Conservation (phyloP, 2,797 vertebrate genomes). For the Rostrhamus sociabilis region DNA sequence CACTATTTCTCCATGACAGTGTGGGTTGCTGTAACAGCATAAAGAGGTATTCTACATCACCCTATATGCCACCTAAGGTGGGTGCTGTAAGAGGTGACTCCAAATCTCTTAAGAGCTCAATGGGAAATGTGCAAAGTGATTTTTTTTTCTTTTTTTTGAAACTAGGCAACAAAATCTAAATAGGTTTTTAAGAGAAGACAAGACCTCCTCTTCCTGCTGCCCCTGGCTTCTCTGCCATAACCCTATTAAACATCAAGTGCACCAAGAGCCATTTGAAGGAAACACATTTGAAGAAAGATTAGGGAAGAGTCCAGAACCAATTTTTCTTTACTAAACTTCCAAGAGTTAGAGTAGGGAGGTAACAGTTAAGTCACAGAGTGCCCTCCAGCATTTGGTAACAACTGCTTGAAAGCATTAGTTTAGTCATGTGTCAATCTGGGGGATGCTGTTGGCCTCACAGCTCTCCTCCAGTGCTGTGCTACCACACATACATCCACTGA, state of each 20-base stretch:
- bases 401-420: background rate
- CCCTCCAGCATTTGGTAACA: background rate
- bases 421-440: accelerated
- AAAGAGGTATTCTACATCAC: background rate
- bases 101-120: background rate
- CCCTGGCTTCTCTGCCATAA: background rate
- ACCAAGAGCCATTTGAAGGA: background rate
- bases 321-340: background rate
- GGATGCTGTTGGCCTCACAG: background rate
- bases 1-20: background rate
- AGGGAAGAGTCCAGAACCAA: background rate
- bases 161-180: background rate
- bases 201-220: background rate
- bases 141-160: background rate
- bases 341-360: background rate
- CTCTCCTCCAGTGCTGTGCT: background rate
- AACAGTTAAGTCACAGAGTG: background rate
- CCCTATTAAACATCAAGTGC: background rate
- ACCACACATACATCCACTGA: background rate
- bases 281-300: background rate
- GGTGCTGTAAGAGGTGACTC: background rate
- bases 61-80: background rate
- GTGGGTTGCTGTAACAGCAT: background rate
- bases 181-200: background rate
- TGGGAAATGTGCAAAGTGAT: background rate